A percentile compares a stretch with the other conserved stretches of the same genome.
Conservation (phyloP, 1,140 invertebrate species). For the Dendrolimus kikuchii region DNA sequence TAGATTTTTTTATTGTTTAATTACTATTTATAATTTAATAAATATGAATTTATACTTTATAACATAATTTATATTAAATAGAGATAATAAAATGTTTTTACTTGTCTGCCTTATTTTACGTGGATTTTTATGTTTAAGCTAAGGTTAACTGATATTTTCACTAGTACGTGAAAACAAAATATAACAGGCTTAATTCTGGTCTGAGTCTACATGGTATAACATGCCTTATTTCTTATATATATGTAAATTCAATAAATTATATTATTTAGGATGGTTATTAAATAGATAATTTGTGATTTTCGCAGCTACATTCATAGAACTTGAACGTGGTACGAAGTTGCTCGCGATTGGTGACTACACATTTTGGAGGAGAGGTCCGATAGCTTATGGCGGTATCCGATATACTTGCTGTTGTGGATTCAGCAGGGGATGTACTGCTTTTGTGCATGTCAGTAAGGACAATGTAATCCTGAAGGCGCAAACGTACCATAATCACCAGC, state of each 20-base stretch:
- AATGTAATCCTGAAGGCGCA: constrained; percentile 13
- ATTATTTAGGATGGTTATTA: constrained; percentile 2
- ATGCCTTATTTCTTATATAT: too few species aligned
- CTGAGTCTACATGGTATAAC: too few species aligned
- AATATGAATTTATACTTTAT: too few species aligned
- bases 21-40: too few species aligned
- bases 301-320: constrained; percentile 34
- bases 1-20: too few species aligned
- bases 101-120: too few species aligned
- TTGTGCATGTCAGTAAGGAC: constrained; percentile 21
- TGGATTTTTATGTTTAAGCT: too few species aligned
- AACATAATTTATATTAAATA: too few species aligned
- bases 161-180: too few species aligned
- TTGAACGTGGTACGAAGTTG: constrained; percentile 19
- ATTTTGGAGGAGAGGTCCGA: constrained; percentile 24
- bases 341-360: constrained; percentile 28
- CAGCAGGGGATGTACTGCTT: constrained; percentile 26
- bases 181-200: too few species aligned
- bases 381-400: constrained; percentile 19
- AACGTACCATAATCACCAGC: constrained; percentile 27
- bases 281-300: constrained; percentile 5
- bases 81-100: too few species aligned
- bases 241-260: background rate
- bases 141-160: too few species aligned
- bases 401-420: constrained; percentile 27